Evolutionary conservation across 2,113 vertebrate species (phyloP).

Genomic region (Aspiorhynchus laticeps): DNA sequence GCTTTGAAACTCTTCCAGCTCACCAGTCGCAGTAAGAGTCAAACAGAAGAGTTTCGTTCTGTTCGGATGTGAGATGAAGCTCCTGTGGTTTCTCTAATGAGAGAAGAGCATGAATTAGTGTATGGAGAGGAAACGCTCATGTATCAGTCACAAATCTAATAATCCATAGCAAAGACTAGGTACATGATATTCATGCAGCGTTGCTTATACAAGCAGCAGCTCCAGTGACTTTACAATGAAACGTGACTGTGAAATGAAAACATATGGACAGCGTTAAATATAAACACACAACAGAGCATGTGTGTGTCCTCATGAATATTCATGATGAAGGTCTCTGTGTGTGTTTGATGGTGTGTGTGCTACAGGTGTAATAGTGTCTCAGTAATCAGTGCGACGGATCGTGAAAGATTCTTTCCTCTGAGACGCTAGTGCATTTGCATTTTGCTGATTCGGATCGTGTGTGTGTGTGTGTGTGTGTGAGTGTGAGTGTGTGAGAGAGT

Average conservation of each 20-base stretch:
- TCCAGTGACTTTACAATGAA: too few relatives aligned
- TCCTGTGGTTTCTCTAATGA: too few relatives aligned
- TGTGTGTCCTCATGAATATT: constrained; percentile 11
- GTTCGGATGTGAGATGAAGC: too few relatives aligned
- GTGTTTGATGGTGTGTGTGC: neutral
- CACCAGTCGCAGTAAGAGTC: too few relatives aligned
- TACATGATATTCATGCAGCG: too few relatives aligned
- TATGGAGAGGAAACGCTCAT: neutral
- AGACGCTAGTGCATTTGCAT: neutral
- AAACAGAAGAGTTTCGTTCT: too few relatives aligned
- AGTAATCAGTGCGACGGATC: neutral
- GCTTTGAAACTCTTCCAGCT: too few relatives aligned
- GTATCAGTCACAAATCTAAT: neutral
- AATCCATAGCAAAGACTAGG: too few relatives aligned
- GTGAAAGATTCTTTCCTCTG: neutral
- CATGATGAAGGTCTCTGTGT: neutral
- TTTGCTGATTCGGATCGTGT: constrained; percentile 45
- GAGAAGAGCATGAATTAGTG: neutral
- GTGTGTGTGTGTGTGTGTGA: neutral
- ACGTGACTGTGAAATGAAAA: neutral
- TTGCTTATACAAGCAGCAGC: too few relatives aligned
- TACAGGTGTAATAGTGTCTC: neutral
- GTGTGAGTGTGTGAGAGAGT: too few relatives aligned
- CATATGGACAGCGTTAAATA: neutral
- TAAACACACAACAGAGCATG: neutral